phyloP scores from a whole-genome alignment of 1,140 invertebrate genomes.

The Halesus radiatus region DNA sequence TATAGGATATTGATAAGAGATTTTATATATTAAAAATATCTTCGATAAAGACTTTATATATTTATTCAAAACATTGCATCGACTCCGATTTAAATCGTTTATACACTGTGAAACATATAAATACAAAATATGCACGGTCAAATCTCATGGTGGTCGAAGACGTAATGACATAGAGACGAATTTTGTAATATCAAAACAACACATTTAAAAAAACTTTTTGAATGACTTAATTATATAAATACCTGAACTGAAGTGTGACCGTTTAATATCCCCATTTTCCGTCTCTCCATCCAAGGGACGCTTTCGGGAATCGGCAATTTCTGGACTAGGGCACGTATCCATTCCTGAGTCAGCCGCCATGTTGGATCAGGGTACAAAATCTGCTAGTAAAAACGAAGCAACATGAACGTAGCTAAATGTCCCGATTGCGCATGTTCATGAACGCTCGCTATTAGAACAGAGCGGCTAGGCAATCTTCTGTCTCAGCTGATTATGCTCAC shows the following conservation, averaged over 20 bases:
- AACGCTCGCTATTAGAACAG: slow-evolving; percentile 10
- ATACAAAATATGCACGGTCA: slow-evolving; percentile 48
- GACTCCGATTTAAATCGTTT: slow-evolving; percentile 4
- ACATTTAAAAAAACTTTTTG: slow-evolving; percentile 42
- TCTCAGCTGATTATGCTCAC: too few species aligned
- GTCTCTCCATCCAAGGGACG: slow-evolving; percentile 87
- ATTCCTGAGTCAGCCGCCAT: slow-evolving; percentile 87
- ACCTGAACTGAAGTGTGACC: slow-evolving; percentile 92
- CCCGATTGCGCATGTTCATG: slow-evolving; percentile 48
- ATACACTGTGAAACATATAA: slow-evolving; percentile 43
- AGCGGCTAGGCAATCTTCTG: too few species aligned
- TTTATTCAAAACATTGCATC: neutral
- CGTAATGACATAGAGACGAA: slow-evolving; percentile 61
- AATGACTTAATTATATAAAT: slow-evolving; percentile 42
- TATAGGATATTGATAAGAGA: slow-evolving; percentile 31
- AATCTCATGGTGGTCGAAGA: slow-evolving; percentile 62
- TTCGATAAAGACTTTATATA: slow-evolving; percentile 32
- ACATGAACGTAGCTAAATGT: slow-evolving; percentile 51
- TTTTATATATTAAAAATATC: slow-evolving; percentile 34
- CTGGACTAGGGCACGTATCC: slow-evolving; percentile 86
- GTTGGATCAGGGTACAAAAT: slow-evolving; percentile 71
- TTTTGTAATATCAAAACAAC: slow-evolving; percentile 45
- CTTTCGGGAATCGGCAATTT: slow-evolving; percentile 85
- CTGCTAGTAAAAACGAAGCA: slow-evolving; percentile 58
- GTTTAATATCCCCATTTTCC: slow-evolving; percentile 89